Percentiles rank a stretch among this genome's conserved stretches.
Evolutionary conservation across 2,888 invertebrate genomes (phyloP).

Genomic region (Platynereis dumerilii): DNA sequence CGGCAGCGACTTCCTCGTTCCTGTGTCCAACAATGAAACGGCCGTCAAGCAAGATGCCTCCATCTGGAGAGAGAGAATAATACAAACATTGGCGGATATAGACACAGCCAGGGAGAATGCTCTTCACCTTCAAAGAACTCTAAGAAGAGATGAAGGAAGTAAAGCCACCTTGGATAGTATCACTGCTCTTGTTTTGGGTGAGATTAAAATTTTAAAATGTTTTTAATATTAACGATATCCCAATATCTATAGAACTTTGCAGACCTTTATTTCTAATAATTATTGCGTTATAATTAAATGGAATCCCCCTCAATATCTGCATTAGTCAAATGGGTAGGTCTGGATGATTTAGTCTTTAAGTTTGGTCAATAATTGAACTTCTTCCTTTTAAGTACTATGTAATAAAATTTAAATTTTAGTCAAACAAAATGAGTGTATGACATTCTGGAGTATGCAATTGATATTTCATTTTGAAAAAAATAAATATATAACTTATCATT

Average conservation of each 20-base stretch:
- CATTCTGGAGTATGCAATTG: too few species aligned
- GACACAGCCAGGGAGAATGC: conserved; percentile 27
- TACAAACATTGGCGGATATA: conserved; percentile 24
- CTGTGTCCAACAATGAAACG: conserved; percentile 25
- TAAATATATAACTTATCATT: too few species aligned
- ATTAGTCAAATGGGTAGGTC: too few species aligned
- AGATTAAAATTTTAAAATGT: neutral
- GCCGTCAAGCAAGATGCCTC: conserved; percentile 35
- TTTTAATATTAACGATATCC: neutral
- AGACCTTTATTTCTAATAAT: too few species aligned
- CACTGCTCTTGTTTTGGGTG: conserved; percentile 34
- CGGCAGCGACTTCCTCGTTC: conserved; percentile 30
- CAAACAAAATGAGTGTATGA: too few species aligned
- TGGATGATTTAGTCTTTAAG: too few species aligned
- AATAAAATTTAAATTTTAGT: too few species aligned
- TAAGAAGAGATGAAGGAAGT: conserved; percentile 35
- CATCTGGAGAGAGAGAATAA: conserved; percentile 35
- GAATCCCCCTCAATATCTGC: too few species aligned
- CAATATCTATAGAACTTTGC: neutral
- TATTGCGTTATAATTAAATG: too few species aligned
- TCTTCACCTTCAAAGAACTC: conserved; percentile 26
- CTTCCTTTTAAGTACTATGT: too few species aligned
- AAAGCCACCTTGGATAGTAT: conserved; percentile 38
- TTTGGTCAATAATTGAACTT: too few species aligned
- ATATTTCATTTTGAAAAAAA: too few species aligned